These are phyloP conservation scores for Pomatostomus ruficeps DNA, from an alignment of 2,113 vertebrate species.

Conservation along the genomic window DNA sequence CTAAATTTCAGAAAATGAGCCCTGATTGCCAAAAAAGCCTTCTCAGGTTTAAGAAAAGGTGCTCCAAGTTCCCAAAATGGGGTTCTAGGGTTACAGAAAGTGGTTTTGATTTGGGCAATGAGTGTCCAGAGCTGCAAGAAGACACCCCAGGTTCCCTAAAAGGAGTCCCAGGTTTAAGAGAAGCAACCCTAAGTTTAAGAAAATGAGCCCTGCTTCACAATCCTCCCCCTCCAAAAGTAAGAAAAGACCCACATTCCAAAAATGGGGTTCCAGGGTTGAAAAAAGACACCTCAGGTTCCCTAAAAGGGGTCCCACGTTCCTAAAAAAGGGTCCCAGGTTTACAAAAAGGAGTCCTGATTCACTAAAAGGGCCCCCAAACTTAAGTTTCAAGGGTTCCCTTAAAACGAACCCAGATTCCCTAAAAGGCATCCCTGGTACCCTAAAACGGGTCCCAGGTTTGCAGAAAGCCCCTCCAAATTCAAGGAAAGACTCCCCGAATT, in stretches of 20 bases:
- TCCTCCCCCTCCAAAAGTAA: not conserved
- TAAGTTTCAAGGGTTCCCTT: not conserved
- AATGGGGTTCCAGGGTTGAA: not conserved
- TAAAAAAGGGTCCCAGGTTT: not conserved
- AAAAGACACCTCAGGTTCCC: not conserved
- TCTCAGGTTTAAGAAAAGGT: not conserved
- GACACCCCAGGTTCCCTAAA: no score
- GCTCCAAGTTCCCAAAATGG: not conserved
- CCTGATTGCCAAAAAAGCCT: fast-evolving
- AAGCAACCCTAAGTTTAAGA: not conserved
- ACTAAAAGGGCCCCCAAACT: not conserved
- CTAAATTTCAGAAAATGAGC: not conserved
- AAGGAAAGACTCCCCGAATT: fast-evolving
- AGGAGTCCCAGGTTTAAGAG: not conserved
- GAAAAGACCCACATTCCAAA: not conserved
- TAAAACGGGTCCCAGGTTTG: not conserved
- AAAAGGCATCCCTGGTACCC: not conserved
- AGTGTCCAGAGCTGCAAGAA: not conserved
- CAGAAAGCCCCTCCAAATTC: not conserved
- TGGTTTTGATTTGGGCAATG: not conserved
- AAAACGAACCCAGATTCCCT: not conserved
- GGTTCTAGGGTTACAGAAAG: not conserved
- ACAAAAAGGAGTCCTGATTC: no score
- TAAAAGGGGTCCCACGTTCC: not conserved
- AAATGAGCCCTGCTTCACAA: not conserved